Percentiles rank a stretch among this genome's conserved stretches.
phyloP scores from a whole-genome alignment of 37 sponge, comb jelly and placozoan genomes.

The Beroe forskalii region DNA sequence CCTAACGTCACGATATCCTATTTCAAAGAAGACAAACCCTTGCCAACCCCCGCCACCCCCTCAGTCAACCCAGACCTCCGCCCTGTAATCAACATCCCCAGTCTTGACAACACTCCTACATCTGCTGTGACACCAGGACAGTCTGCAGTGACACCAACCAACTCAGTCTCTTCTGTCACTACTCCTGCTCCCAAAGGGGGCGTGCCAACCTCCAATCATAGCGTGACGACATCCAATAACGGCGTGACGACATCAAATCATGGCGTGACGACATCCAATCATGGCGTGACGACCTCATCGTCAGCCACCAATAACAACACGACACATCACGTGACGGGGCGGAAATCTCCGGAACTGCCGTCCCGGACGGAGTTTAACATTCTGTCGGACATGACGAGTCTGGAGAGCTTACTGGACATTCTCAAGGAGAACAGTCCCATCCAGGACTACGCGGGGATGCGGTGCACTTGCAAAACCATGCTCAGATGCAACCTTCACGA shows the following conservation, averaged over 20 bases:
- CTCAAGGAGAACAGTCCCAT: constrained; percentile 62
- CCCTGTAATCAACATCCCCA: constrained; percentile 34
- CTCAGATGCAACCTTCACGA: constrained; percentile 34
- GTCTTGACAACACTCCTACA: not conserved
- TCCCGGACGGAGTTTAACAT: constrained; percentile 27
- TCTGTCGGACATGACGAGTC: constrained; percentile 50
- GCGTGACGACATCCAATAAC: not conserved
- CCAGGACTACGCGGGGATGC: not conserved
- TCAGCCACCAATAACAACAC: not conserved
- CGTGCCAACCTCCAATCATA: not conserved
- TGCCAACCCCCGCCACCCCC: not conserved
- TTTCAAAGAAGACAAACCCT: not conserved
- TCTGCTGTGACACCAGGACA: not conserved
- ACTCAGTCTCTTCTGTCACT: not conserved
- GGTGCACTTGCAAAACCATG: constrained; percentile 65
- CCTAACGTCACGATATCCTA: constrained; percentile 42
- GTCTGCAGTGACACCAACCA: not conserved
- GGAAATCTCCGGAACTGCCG: not conserved
- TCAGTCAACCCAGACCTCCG: constrained; percentile 28
- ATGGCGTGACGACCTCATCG: constrained; percentile 1
- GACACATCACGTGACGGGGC: not conserved
- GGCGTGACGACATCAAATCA: not conserved
- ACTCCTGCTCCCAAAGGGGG: not conserved
- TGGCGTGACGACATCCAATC: not conserved
- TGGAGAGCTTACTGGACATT: constrained; percentile 46